phyloP scores from a whole-genome alignment of 2,888 invertebrate genomes.

The Scaptomyza reducta region DNA sequence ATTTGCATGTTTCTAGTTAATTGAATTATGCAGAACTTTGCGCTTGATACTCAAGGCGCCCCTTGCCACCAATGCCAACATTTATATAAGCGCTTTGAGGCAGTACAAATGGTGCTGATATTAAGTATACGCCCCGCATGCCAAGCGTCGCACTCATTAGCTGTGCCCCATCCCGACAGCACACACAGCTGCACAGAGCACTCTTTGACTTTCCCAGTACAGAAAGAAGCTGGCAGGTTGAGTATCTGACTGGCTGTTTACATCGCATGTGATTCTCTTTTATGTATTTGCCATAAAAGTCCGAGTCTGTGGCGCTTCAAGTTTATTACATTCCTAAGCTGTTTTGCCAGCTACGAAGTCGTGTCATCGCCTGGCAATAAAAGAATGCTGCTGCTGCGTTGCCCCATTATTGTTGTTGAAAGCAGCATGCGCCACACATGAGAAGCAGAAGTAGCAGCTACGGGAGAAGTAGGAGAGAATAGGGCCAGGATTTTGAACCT shows the following conservation, averaged over 20 bases:
- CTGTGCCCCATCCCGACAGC: conserved; percentile 11
- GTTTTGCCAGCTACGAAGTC: conserved; percentile 53
- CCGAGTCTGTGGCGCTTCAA: conserved; percentile 40
- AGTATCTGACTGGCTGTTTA: conserved; percentile 30
- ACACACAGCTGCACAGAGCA: conserved; percentile 15
- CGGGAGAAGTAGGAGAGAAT: not conserved
- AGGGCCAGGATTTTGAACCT: not conserved
- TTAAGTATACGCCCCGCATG: conserved; percentile 64
- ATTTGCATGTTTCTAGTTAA: conserved; percentile 78
- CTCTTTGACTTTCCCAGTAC: conserved; percentile 53
- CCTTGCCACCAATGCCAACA: conserved; percentile 19
- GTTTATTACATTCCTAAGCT: conserved; percentile 73
- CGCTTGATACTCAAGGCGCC: conserved; percentile 57
- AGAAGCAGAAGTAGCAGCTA: not conserved
- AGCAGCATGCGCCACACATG: conserved; percentile 43
- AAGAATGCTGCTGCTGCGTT: conserved; percentile 39
- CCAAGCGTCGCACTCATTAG: conserved; percentile 57
- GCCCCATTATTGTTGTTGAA: conserved; percentile 18
- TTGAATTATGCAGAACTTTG: conserved; percentile 75
- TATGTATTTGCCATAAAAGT: conserved; percentile 70
- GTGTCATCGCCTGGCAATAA: conserved; percentile 71
- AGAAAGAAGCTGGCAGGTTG: not conserved
- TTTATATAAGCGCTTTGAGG: conserved; percentile 65
- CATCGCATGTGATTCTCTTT: conserved; percentile 66
- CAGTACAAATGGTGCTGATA: conserved; percentile 51